phyloP scores from a whole-genome alignment of 2,113 vertebrate species.

The Thalassarche chlororhynchos region DNA sequence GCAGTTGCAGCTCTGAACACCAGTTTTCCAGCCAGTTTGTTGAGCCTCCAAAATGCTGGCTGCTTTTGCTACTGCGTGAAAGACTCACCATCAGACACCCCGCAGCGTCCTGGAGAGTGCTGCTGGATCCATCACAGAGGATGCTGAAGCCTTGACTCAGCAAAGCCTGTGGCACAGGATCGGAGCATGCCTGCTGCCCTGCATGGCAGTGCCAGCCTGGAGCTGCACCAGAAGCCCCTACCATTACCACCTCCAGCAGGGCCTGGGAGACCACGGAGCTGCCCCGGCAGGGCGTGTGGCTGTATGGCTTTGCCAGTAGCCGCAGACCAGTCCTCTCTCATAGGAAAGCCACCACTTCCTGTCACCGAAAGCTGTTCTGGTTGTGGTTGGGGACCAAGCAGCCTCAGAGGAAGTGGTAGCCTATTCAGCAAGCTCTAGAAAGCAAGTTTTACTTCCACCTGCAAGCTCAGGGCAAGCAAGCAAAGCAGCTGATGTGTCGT shows the following conservation, averaged over 20 bases:
- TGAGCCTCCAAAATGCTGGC: neutral
- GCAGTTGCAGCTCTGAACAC: neutral
- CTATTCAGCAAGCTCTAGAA: neutral
- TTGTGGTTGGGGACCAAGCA: neutral
- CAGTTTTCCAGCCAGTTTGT: neutral
- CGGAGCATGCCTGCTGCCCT: neutral
- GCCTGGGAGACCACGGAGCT: neutral
- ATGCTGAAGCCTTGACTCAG: neutral
- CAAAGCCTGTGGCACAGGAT: neutral
- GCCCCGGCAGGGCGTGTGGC: fast-evolving
- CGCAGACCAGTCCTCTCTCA: neutral
- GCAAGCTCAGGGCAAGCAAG: neutral
- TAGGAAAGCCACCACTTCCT: neutral
- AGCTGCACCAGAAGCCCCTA: neutral
- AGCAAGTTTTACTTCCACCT: neutral
- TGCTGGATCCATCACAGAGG: neutral
- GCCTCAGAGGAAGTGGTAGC: neutral
- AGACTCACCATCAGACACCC: neutral
- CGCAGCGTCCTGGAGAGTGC: fast-evolving
- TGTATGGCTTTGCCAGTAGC: neutral
- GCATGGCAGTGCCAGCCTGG: fast-evolving
- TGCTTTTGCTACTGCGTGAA: neutral
- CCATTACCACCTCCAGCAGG: neutral
- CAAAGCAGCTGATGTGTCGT: neutral
- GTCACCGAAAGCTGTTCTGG: neutral